Percentiles rank a stretch among this genome's conserved stretches.
Conservation (phyloP, 37 sponge, comb jelly and placozoan species). For the Bolinopsis microptera region DNA sequence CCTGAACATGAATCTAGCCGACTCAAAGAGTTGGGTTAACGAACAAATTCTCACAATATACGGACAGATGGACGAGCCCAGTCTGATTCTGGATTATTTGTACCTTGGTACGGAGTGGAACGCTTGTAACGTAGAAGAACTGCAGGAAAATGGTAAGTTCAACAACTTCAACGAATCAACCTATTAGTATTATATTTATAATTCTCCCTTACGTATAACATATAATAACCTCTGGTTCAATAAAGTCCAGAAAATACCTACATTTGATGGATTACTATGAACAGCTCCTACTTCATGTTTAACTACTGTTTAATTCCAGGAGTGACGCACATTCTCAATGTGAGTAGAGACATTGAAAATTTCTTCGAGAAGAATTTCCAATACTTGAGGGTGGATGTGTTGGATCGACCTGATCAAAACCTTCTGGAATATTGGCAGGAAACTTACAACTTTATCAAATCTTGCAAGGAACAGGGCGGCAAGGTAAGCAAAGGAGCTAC, state of each 20-base stretch:
- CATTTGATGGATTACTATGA: too few species aligned
- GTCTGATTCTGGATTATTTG: background rate
- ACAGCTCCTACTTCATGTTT: too few species aligned
- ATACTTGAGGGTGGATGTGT: background rate
- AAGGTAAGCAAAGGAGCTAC: constrained; percentile 4
- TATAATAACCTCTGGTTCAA: too few species aligned
- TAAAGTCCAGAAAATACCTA: too few species aligned
- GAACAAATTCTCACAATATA: constrained; percentile 48
- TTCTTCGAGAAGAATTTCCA: constrained; percentile 26
- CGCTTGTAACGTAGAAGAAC: constrained; percentile 32
- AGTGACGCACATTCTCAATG: constrained; percentile 36
- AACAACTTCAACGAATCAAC: too few species aligned
- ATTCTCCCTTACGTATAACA: too few species aligned
- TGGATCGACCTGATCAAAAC: background rate
- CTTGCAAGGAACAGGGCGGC: background rate
- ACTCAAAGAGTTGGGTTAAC: background rate
- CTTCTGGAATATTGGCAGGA: constrained; percentile 13
- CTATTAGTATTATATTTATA: too few species aligned
- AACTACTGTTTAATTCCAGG: too few species aligned
- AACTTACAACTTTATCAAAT: constrained; percentile 7
- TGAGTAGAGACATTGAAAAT: background rate
- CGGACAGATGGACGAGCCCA: constrained; percentile 52
- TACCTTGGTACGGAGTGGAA: constrained; percentile 49
- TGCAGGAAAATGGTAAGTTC: constrained; percentile 27
- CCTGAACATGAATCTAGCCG: background rate